Evolutionary conservation across 2,797 vertebrate species (phyloP).

Genomic region (Sphenopsis melanotis): DNA sequence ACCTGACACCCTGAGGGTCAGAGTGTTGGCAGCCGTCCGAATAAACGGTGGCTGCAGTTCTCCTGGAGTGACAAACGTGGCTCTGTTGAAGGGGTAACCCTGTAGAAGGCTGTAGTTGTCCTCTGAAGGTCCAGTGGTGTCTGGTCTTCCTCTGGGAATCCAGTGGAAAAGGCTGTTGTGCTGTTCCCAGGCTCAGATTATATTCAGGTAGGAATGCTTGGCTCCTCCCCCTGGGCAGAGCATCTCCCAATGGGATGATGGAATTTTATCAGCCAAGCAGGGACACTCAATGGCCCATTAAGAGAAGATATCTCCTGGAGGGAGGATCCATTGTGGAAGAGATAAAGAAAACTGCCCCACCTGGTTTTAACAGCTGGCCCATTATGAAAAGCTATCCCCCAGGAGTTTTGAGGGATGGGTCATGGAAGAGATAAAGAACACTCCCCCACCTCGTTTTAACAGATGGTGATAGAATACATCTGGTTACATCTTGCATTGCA

Average conservation of each 20-base stretch:
- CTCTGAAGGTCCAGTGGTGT: background rate
- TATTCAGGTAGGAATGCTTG: background rate
- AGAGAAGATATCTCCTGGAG: background rate
- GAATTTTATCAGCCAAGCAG: background rate
- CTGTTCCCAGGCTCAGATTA: background rate
- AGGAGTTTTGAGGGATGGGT: background rate
- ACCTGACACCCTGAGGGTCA: background rate
- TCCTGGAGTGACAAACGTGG: background rate
- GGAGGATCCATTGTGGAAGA: background rate
- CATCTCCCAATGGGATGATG: background rate
- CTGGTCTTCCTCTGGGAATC: background rate
- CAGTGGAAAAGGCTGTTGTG: background rate
- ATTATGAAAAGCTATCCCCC: background rate
- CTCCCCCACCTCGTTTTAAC: background rate
- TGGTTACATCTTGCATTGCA: background rate
- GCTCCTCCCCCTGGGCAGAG: background rate
- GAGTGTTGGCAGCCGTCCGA: accelerated
- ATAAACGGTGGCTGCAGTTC: too few relatives aligned
- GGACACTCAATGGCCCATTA: background rate
- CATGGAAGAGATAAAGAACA: background rate
- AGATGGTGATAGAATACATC: background rate
- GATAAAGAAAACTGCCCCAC: background rate
- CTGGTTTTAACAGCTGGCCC: background rate
- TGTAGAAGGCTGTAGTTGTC: background rate
- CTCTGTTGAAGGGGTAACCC: background rate